These are phyloP conservation scores for Hucho hucho DNA, from an alignment of 2,113 vertebrate genomes.

Conservation along the genomic window DNA sequence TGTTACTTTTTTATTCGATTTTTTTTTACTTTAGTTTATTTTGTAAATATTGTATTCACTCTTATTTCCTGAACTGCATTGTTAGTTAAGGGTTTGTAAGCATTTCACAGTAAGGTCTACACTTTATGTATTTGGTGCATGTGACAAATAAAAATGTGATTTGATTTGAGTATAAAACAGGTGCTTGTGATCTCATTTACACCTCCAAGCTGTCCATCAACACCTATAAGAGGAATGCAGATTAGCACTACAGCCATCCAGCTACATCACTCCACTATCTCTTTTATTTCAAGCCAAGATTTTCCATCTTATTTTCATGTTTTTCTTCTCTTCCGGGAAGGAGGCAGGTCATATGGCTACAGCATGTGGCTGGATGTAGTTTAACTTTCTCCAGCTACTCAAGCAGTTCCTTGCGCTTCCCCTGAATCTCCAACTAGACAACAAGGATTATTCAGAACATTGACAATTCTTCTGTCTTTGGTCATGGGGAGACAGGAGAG, in stretches of 20 bases:
- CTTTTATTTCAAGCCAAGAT: slow-evolving; percentile 16
- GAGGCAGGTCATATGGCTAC: slow-evolving; percentile 45
- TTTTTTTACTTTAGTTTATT: too few species aligned
- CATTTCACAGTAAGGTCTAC: too few species aligned
- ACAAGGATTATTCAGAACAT: background rate
- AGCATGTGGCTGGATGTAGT: slow-evolving; percentile 28
- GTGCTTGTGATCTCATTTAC: slow-evolving; percentile 42
- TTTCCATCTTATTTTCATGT: background rate
- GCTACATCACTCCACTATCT: slow-evolving; percentile 16
- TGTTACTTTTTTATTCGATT: too few species aligned
- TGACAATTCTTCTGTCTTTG: background rate
- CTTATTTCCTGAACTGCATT: too few species aligned
- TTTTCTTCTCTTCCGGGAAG: slow-evolving; percentile 29
- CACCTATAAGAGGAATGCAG: slow-evolving; percentile 36
- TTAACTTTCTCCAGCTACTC: background rate
- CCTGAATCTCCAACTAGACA: background rate
- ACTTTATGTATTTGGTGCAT: too few species aligned
- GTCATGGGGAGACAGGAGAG: too few species aligned
- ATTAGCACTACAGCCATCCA: slow-evolving; percentile 8
- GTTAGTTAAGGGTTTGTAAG: too few species aligned
- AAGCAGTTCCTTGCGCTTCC: background rate
- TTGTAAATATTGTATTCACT: too few species aligned
- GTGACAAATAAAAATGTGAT: too few species aligned
- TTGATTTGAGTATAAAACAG: slow-evolving; percentile 14
- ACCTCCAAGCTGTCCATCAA: slow-evolving; percentile 38